These are phyloP conservation scores for Cremastinae sp. DNA, from an alignment of 2,888 invertebrate species.

Conservation along the genomic window DNA sequence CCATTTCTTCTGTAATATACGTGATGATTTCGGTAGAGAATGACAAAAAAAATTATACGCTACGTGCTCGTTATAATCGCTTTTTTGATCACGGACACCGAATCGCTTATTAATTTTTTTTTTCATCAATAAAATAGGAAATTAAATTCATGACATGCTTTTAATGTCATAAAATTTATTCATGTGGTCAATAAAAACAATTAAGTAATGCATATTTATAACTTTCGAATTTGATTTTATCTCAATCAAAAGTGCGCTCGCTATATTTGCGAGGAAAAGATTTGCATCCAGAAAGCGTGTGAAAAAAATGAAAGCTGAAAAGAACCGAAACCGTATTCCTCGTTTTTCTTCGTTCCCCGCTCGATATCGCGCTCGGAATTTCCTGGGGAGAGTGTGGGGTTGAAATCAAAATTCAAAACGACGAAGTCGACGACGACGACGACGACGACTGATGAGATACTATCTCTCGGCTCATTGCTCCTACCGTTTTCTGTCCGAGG, in stretches of 20 bases:
- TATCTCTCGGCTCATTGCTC: conserved; percentile 34
- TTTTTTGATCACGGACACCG: too few species aligned
- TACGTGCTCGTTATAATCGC: too few species aligned
- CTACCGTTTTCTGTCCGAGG: conserved; percentile 42
- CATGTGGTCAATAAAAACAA: too few species aligned
- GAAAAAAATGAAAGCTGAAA: conserved; percentile 33
- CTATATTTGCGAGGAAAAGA: conserved; percentile 23
- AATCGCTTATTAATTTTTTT: too few species aligned
- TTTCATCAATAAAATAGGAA: too few species aligned
- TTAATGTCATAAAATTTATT: too few species aligned
- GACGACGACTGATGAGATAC: conserved; percentile 42
- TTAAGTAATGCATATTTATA: too few species aligned
- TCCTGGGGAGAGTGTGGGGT: conserved; percentile 40
- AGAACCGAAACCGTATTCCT: not conserved
- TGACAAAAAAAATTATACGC: too few species aligned
- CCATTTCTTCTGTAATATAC: not conserved
- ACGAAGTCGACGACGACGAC: conserved; percentile 21
- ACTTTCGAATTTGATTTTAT: too few species aligned
- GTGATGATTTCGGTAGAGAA: too few species aligned
- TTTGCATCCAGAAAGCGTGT: conserved; percentile 39
- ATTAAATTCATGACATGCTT: too few species aligned
- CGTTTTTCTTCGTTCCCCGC: conserved; percentile 3
- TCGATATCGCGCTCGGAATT: conserved; percentile 29
- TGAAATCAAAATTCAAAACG: conserved; percentile 33
- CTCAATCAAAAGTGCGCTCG: too few species aligned